Evolutionary conservation across 2,113 vertebrate species (phyloP), one percentile per base, ranked within the genome.

Genomic region (Aythya baeri): DNA sequence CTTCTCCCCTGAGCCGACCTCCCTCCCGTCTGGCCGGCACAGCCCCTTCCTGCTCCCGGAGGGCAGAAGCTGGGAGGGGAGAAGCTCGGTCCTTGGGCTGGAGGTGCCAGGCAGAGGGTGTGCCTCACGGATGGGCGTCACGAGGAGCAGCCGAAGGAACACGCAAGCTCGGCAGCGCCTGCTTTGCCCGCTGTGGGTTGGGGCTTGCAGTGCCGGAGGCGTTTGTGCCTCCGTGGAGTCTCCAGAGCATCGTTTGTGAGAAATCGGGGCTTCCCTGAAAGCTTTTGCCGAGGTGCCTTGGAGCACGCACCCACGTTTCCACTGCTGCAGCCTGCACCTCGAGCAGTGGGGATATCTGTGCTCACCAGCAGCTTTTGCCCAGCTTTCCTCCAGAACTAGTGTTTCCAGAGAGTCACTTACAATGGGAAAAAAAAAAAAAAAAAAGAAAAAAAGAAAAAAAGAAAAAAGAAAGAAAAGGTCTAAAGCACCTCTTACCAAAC

Each of bases 81-180:
- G 81, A 31, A 43, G 32, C 74, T 75, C 3, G 13, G 62, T 95
- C 66, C 89, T 55, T 72, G 81, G 16, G 49, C 77, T 92, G 86
- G 61, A 92, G 75, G 77, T 91, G 93, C 91, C 94, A 91, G 43
- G 86, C 43, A 15, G 66, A 94, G 92, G 92, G 88, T 86, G 92
- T 94, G 88, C 87, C 95, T 87, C 5, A 1, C 27, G 52, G 86
- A 23, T 3, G 0, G 70, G 86, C 65, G 11, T 92, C 91, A 44
- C 0, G 2, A 46, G 15, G 66, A 94, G 90, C 78, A 83, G 88
- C 78, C 66, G 75, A 84, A 86, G 90, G 92, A 94, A 87, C 83
- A 73, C 11, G 12, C 94, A 83, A 34, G 91, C 26, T 94, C 14
- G 10, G 88, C 79, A 80, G 46, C 1, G 49, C 90, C 85, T 73